Evolutionary conservation across 2,113 vertebrate species (phyloP).

Genomic region (Petrocephalus microphthalmus): DNA sequence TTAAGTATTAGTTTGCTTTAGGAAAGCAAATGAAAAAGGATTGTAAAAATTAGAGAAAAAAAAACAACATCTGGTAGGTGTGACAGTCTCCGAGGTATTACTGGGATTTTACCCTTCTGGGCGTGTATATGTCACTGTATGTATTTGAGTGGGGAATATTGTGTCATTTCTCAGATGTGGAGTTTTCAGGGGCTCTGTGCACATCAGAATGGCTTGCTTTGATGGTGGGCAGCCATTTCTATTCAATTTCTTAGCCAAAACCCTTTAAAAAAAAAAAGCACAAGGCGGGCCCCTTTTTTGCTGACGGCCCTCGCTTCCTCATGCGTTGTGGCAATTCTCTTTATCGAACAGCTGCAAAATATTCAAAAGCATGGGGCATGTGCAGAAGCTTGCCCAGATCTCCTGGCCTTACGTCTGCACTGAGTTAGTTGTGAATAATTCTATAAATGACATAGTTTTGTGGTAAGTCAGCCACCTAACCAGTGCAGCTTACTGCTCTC

Average conservation of each 20-base stretch:
- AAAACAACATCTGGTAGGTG: constrained; percentile 30
- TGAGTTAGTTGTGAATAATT: constrained; percentile 56
- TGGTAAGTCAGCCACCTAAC: constrained; percentile 65
- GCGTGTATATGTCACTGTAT: constrained; percentile 20
- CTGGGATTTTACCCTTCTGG: constrained; percentile 33
- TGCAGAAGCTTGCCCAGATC: constrained; percentile 57
- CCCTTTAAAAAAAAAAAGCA: constrained; percentile 36
- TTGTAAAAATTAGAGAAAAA: constrained; percentile 24
- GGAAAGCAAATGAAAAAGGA: constrained; percentile 25
- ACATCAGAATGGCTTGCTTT: constrained; percentile 54
- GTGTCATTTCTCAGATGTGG: constrained; percentile 38
- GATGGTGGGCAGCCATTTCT: constrained; percentile 36
- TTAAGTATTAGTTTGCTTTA: constrained; percentile 39
- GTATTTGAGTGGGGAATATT: constrained; percentile 30
- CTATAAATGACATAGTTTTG: constrained; percentile 72
- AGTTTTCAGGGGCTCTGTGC: constrained; percentile 48
- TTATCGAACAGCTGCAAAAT: neutral
- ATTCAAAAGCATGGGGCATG: constrained; percentile 48
- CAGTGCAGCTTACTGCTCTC: constrained; percentile 58
- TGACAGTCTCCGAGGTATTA: constrained; percentile 38
- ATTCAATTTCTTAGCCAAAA: constrained; percentile 54
- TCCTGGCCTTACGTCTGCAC: constrained; percentile 46
- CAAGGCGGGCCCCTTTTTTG: neutral
- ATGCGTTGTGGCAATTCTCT: neutral
- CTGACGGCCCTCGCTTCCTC: neutral